phyloP scores from a whole-genome alignment of 2,113 vertebrate genomes.

The Fregata magnificens region DNA sequence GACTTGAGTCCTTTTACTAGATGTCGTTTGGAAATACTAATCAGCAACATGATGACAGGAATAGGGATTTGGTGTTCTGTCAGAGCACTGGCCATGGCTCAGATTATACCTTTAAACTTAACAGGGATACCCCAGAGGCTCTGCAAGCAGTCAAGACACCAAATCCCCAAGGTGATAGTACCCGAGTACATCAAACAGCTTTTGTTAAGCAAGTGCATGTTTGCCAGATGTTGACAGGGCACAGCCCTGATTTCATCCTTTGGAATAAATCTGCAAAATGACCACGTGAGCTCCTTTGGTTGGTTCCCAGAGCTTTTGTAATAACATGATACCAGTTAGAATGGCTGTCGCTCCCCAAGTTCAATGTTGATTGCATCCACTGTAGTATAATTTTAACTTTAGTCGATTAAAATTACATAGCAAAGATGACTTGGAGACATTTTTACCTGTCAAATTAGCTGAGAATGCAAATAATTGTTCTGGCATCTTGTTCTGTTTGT shows the following conservation, averaged over 20 bases:
- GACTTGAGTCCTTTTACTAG: background rate
- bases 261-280: background rate
- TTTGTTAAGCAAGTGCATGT: background rate
- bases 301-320: background rate
- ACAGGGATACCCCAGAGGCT: background rate
- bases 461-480: background rate
- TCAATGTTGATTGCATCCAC: background rate
- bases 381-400: background rate
- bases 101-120: background rate
- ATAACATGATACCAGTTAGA: background rate
- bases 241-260: background rate
- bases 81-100: background rate
- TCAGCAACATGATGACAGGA: background rate
- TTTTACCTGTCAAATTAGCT: background rate
- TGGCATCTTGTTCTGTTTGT: background rate
- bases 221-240: background rate
- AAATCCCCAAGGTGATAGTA: background rate
- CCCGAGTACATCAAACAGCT: background rate
- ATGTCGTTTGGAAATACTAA: background rate
- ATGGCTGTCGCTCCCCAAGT: background rate
- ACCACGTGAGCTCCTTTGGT: background rate
- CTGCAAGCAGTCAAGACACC: background rate
- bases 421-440: background rate
- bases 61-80: background rate
- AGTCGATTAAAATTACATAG: slow-evolving; percentile 2